phyloP scores from a whole-genome alignment of 1,140 invertebrate species.

The Sipha flava region DNA sequence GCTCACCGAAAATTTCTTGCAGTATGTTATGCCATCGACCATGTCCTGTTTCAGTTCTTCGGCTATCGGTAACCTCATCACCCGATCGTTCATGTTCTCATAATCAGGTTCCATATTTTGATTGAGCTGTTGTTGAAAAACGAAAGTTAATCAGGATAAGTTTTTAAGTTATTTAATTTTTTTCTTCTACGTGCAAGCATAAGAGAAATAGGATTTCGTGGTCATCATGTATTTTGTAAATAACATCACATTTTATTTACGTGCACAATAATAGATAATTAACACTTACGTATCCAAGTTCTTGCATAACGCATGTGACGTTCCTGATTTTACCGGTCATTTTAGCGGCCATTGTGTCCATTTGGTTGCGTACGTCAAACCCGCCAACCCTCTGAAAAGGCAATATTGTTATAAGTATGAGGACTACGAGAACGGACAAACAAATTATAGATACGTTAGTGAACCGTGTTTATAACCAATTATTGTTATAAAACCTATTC shows the following conservation, averaged over 20 bases:
- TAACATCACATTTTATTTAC: too few relatives aligned
- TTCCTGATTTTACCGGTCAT: conserved; percentile 49
- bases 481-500: too few relatives aligned
- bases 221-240: too few relatives aligned
- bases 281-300: conserved; percentile 55
- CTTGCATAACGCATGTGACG: conserved; percentile 59
- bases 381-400: conserved; percentile 39
- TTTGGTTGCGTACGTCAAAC: conserved; percentile 50
- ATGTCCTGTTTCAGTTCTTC: conserved; percentile 54
- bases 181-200: too few relatives aligned
- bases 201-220: too few relatives aligned
- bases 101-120: conserved; percentile 55
- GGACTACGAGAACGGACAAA: too few relatives aligned
- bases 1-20: conserved; percentile 56
- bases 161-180: too few relatives aligned
- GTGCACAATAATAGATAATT: too few relatives aligned
- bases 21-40: conserved; percentile 54
- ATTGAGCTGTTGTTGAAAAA: conserved; percentile 38
- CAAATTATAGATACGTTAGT: too few relatives aligned
- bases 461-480: too few relatives aligned
- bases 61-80: conserved; percentile 50
- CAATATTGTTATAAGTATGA: too few relatives aligned
- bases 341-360: conserved; percentile 50
- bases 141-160: too few relatives aligned
- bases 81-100: conserved; percentile 51